Base-by-base conservation (phyloP, 2,888 invertebrate species). In the Pocota personata region DNA sequence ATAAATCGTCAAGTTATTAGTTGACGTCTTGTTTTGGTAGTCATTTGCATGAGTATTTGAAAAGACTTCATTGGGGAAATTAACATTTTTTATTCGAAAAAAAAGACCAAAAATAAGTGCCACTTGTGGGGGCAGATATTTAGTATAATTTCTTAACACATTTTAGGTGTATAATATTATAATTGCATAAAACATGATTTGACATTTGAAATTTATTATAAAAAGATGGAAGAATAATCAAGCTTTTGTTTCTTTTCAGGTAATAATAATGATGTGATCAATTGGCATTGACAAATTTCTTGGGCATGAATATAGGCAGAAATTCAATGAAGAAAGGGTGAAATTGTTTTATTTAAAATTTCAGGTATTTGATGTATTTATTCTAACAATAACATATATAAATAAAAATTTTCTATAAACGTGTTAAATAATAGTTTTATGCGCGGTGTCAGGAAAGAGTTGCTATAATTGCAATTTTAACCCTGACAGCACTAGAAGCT, bases 121-220 rank as follows among this genome's bases (percentile, higher is more conserved):
- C 66, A 19, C 48, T 66, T 66, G 46, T 35, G 12, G 14, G 32
- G 52, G n/a, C 8, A 37, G n/a, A 10, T 7, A 55, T 55, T 69
- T 52, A 16, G n/a, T 37, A 37, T 64, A 67, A 52, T 67, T 52
- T 67, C 3, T 67, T 69, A 55, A 55, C 55, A 69, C 69, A 8
- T 52, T 27, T 43, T 35, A 32, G 16, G 35, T 35, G 10, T 43
- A 19, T 16, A 10, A n/a, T 37, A 40, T 40, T 10, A 48, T 48
- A 48, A 48, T 66, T 66, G 19, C 16, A 32, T 12, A 40, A 60
- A 24, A 60, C 14, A 40, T 40, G 30, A 40, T 7, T 8, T 27
- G n/a, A 43, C 48, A 21, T 40, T 21, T 37, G 2, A 19, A 19
- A 58, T 14, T 32, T 32, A 58, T 35, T 57, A n/a, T 7, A n/a